phyloP scores from a whole-genome alignment of 2,888 invertebrate genomes.

The Lasioglossum malachurum region DNA sequence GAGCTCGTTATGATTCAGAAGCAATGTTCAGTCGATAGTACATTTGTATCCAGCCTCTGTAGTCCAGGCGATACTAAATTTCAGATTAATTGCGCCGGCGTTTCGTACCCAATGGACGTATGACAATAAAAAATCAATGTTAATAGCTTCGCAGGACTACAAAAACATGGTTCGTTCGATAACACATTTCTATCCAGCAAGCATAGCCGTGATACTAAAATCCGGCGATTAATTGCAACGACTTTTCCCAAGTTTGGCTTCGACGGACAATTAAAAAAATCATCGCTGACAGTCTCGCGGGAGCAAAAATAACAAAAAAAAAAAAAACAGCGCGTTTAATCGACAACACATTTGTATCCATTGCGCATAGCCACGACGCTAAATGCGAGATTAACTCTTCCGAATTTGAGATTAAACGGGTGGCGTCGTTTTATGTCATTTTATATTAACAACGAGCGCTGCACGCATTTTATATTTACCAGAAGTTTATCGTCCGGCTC shows the following conservation, averaged over 20 bases:
- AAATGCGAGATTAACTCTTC: background rate
- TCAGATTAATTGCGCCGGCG: background rate
- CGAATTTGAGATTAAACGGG: background rate
- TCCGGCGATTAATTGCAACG: background rate
- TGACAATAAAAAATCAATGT: background rate
- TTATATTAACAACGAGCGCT: background rate
- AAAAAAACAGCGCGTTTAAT: background rate
- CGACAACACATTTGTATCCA: background rate
- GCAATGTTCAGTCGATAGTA: background rate
- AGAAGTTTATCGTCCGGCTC: background rate
- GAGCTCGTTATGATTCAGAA: conserved; percentile 15
- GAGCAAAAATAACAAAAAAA: background rate
- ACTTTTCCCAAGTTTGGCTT: background rate
- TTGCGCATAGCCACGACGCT: background rate
- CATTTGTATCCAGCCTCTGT: no score
- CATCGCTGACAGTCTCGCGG: background rate
- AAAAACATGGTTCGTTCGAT: background rate
- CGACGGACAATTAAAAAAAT: background rate
- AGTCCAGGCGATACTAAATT: background rate
- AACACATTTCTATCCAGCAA: background rate
- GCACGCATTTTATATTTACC: background rate
- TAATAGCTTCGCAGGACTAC: background rate
- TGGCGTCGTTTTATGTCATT: background rate
- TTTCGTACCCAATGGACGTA: background rate
- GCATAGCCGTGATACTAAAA: background rate